phyloP scores from a whole-genome alignment of 2,113 vertebrate genomes.

The Psammodynastes pulverulentus region DNA sequence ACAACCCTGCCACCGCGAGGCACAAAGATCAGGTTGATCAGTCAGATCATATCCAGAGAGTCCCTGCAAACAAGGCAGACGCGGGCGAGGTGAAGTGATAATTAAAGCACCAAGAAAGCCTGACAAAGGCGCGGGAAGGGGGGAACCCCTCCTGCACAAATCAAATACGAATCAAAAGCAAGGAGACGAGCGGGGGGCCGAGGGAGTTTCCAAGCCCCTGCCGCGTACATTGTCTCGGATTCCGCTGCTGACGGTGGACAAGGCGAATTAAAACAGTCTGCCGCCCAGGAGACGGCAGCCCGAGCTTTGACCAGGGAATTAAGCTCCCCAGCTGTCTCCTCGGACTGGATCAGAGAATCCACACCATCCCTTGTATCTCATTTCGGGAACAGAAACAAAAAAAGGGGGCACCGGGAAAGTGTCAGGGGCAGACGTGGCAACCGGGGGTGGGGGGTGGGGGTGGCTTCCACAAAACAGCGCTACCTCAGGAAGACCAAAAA shows the following conservation, averaged over 20 bases:
- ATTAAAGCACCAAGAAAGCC: background rate
- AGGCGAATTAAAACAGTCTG: background rate
- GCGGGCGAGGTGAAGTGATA: background rate
- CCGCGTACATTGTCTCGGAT: constrained; percentile 16
- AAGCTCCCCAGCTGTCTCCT: background rate
- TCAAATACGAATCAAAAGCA: background rate
- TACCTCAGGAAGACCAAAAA: background rate
- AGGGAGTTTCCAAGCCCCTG: constrained; percentile 14
- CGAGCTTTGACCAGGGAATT: background rate
- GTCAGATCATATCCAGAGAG: background rate
- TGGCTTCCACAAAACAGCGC: background rate
- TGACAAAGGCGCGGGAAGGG: background rate
- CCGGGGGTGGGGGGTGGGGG: background rate
- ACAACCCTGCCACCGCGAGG: background rate
- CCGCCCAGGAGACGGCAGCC: background rate
- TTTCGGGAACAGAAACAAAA: background rate
- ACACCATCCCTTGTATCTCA: background rate
- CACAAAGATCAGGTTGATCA: background rate
- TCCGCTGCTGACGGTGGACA: background rate
- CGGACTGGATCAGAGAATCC: background rate
- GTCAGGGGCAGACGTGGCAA: constrained; percentile 10
- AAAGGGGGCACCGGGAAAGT: background rate
- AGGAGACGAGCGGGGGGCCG: background rate
- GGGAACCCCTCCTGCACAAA: background rate
- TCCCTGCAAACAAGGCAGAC: background rate